Conservation (phyloP, 2,888 invertebrate genomes). For the Diarsia brunnea region DNA sequence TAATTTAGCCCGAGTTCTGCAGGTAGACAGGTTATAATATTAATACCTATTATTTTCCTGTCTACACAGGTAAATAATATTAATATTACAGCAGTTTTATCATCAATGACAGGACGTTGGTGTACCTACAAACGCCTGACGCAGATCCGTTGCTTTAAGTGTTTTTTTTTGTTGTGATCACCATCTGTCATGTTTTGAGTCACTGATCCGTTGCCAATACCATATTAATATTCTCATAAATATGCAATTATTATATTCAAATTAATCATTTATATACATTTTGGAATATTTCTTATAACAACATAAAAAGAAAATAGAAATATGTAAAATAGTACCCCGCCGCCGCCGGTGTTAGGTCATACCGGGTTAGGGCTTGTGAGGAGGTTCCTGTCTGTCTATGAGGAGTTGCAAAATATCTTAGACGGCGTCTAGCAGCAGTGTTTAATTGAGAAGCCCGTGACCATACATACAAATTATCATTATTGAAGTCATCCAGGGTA, state of each 20-base stretch:
- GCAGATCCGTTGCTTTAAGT: not conserved
- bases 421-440: not conserved
- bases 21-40: not conserved
- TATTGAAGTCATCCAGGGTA: too few species aligned
- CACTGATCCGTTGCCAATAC: not conserved
- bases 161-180: not conserved
- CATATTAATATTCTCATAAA: not conserved
- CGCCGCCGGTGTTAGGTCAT: too few species aligned
- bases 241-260: too few species aligned
- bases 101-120: constrained; percentile 2
- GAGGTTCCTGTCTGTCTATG: too few species aligned
- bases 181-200: constrained; percentile 25
- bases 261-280: too few species aligned
- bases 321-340: too few species aligned
- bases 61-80: constrained; percentile 1
- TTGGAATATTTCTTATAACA: not conserved
- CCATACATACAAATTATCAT: too few species aligned
- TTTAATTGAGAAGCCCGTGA: not conserved
- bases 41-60: not conserved
- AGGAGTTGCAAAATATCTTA: not conserved
- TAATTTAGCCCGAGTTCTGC: not conserved
- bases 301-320: not conserved
- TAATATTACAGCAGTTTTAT: constrained; percentile 6
- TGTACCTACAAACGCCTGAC: not conserved
- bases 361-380: too few species aligned